Conservation (phyloP, 2,888 invertebrate species). For the Lissocephala sabroskyi region DNA sequence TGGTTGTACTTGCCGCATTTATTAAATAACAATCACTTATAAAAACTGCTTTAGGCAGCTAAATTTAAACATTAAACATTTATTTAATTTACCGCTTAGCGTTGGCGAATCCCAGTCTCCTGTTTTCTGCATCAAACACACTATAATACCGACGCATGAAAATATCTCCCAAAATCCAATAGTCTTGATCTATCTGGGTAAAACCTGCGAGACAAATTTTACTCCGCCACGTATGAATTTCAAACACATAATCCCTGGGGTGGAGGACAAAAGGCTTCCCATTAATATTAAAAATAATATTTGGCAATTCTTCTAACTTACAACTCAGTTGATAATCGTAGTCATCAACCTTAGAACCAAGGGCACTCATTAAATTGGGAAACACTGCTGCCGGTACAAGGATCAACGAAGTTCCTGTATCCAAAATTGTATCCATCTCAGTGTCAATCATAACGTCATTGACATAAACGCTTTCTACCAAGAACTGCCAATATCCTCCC, state of each 20-base stretch:
- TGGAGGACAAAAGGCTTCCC: conserved; percentile 16
- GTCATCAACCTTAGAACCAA: conserved; percentile 8
- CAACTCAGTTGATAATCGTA: conserved; percentile 21
- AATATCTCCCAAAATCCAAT: conserved; percentile 43
- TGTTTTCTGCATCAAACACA: conserved; percentile 32
- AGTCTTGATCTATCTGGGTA: conserved; percentile 16
- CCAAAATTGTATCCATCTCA: conserved; percentile 23
- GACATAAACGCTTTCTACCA: conserved; percentile 21
- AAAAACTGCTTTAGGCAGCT: too few relatives aligned
- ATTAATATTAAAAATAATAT: conserved; percentile 21
- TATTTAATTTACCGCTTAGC: not conserved
- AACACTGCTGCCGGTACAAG: conserved; percentile 20
- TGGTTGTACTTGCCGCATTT: conserved; percentile 5
- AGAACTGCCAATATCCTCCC: conserved; percentile 29
- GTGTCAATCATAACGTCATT: conserved; percentile 6
- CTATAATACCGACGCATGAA: conserved; percentile 40
- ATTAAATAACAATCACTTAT: not conserved
- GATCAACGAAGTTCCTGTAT: conserved; percentile 41
- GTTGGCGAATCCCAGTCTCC: conserved; percentile 32
- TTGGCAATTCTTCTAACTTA: conserved; percentile 5
- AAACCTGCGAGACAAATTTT: conserved; percentile 24
- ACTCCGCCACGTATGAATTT: not conserved
- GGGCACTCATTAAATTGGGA: not conserved
- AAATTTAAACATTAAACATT: not conserved
- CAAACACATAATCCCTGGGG: conserved; percentile 27